Conservation (phyloP, 2,888 invertebrate species). For the Cryptocheilus praepositus region DNA sequence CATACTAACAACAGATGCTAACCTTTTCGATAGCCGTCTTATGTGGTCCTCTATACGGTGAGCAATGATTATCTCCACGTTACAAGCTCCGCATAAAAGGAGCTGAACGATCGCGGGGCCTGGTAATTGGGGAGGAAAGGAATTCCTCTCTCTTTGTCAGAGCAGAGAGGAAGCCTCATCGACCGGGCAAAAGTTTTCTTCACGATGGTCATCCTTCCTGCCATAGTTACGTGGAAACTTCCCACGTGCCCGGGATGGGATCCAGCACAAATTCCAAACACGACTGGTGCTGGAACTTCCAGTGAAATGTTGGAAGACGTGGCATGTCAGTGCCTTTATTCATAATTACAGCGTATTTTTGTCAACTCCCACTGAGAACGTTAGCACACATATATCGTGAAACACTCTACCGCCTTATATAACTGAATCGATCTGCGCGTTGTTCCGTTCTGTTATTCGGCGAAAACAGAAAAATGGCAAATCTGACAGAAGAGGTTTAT, state of each 20-base stretch:
- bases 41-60: too few species aligned
- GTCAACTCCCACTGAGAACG: background rate
- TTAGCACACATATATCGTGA: too few species aligned
- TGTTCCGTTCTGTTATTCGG: too few species aligned
- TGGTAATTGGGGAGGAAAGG: constrained; percentile 45
- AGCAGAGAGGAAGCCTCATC: constrained; percentile 31
- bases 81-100: constrained; percentile 34
- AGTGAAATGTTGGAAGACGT: too few species aligned
- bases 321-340: background rate
- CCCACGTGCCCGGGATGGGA: background rate
- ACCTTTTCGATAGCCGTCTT: too few species aligned
- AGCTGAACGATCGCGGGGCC: constrained; percentile 21
- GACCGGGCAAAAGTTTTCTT: constrained; percentile 37
- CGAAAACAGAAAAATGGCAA: too few species aligned
- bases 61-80: constrained; percentile 47
- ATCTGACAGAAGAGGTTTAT: too few species aligned
- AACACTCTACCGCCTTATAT: too few species aligned
- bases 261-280: too few species aligned
- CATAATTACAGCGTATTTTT: background rate
- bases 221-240: constrained; percentile 26
- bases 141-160: constrained; percentile 32
- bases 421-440: background rate
- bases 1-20: too few species aligned
- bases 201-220: constrained; percentile 30
- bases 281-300: too few species aligned